phyloP scores from a whole-genome alignment of 2,797 vertebrate genomes.

The Xiphophorus birchmanni region DNA sequence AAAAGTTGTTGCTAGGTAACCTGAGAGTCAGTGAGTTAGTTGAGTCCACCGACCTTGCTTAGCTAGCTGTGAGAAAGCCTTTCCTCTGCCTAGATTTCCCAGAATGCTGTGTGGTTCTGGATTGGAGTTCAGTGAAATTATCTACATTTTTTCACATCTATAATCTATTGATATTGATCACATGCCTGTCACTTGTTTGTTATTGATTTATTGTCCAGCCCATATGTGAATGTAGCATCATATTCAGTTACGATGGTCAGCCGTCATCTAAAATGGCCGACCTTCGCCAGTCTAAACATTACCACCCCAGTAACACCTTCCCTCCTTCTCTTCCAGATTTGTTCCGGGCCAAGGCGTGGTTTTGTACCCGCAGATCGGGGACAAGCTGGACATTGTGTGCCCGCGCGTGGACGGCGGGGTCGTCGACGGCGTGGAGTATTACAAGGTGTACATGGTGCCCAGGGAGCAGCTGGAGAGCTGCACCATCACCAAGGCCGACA shows the following conservation, averaged over 20 bases:
- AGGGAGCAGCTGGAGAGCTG: constrained; percentile 96
- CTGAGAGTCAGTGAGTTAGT: too few species aligned
- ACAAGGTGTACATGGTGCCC: constrained; percentile 98
- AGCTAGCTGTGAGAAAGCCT: too few species aligned
- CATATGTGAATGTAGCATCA: not conserved
- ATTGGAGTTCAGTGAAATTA: too few species aligned
- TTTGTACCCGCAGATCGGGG: constrained; percentile 97
- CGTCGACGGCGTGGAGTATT: constrained; percentile 92
- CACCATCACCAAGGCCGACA: constrained; percentile 95
- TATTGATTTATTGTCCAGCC: too few species aligned
- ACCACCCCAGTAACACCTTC: constrained; percentile 23
- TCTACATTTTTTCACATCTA: too few species aligned
- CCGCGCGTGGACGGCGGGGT: constrained; percentile 93
- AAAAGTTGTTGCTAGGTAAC: too few species aligned
- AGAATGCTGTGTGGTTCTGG: too few species aligned
- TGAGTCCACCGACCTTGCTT: too few species aligned
- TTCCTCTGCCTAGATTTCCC: too few species aligned
- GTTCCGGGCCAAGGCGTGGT: constrained; percentile 95
- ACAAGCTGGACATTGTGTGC: constrained; percentile 99
- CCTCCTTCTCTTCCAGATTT: constrained; percentile 83
- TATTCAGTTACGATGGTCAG: constrained; percentile 11
- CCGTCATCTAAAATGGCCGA: constrained; percentile 4
- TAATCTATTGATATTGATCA: too few species aligned
- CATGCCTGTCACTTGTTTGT: too few species aligned
- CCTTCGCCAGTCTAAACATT: constrained; percentile 56